These are phyloP conservation scores for Corythornis cristatus DNA, from an alignment of 2,113 vertebrate species.

Conservation along the genomic window DNA sequence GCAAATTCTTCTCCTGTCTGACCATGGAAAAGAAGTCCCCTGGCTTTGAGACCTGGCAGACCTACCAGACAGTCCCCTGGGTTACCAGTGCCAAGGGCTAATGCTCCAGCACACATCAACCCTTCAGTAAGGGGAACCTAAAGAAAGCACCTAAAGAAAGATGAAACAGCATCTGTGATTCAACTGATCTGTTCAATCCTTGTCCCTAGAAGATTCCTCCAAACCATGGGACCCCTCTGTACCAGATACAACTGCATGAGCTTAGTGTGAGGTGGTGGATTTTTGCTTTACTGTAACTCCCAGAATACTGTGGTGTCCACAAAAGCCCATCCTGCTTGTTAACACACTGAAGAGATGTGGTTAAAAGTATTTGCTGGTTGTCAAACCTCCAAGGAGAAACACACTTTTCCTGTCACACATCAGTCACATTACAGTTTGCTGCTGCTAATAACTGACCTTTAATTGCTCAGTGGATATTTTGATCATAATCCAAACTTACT, in stretches of 20 bases:
- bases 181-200: not conserved
- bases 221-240: not conserved
- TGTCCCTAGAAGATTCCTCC: not conserved
- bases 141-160: not conserved
- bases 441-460: constrained; percentile 10
- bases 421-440: not conserved
- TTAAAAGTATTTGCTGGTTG: not conserved
- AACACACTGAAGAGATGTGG: not conserved
- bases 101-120: not conserved
- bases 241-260: not conserved
- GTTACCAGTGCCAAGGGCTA: not conserved
- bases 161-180: not conserved
- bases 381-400: not conserved
- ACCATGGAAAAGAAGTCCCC: not conserved
- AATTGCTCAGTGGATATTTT: not conserved
- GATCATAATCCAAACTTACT: not conserved
- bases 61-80: not conserved
- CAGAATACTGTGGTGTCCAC: not conserved
- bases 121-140: not conserved
- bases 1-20: not conserved
- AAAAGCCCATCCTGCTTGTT: not conserved
- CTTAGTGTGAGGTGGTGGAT: not conserved
- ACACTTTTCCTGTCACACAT: not conserved
- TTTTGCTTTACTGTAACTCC: not conserved
- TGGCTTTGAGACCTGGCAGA: not conserved